Base-by-base conservation (phyloP, 2,113 vertebrate genomes). In the Psilopogon haemacephalus region DNA sequence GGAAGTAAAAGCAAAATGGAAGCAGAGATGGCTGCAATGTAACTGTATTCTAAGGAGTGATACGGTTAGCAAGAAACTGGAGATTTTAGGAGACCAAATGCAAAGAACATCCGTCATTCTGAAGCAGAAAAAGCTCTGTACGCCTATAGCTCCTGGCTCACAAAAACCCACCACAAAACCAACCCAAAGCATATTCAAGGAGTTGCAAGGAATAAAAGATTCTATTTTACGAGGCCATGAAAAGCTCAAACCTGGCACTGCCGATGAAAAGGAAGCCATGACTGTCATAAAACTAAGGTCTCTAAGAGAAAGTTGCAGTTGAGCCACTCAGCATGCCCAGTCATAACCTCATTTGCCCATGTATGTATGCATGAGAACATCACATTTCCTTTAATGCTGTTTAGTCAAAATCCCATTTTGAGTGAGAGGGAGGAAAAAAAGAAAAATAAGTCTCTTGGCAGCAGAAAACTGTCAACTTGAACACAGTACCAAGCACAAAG, bases 1-100 rank as follows among this genome's bases (percentile, higher is more conserved):
- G 27, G 37, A 89, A 73, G 56, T 13, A 82, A 92, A 88, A 88
- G 63, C n/a, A 62, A 90, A 89, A 83, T 26, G 48, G 60, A 84
- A 94, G 76, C 38, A 91, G 46, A 81, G 35, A 85, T 73, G 50
- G n/a, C 32, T 91, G 70, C 40, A 68, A 16, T 75, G 64, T 44
- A 42, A 63, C 30, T 30, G 15, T 35, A 7, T 82, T 67, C 63
- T 48, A 75, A 84, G 33, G 65, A 69, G 30, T 63, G 26, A 56
- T 50, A 27, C 64, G 27, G n/a, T 92, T 73, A 91, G 79, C 2
- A 0, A 84, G 59, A 91, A 78, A 11, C 30, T 64, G 2, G 6
- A 96, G 54, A 83, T 72, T 92, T 65, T 56, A 74, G 38, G 46
- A 95, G 83, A 88, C 19, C 32, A 68, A 68, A 93, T 84, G 73